Evolutionary conservation across 2,888 invertebrate species (phyloP), one percentile per base, ranked within the genome.

Genomic region (Zhuqinia jingwanae): DNA sequence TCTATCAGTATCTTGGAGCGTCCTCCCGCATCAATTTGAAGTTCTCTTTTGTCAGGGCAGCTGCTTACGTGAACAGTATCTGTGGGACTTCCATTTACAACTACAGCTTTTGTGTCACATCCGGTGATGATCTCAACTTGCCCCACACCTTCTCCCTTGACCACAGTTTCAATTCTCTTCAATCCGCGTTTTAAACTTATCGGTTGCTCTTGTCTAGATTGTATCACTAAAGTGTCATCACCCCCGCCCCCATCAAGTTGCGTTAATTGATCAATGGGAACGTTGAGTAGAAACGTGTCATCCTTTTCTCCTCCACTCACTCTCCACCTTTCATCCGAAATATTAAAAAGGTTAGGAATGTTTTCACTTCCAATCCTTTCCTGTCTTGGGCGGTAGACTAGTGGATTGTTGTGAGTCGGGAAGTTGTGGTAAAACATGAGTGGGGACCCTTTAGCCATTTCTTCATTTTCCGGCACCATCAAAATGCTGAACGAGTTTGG

Each of bases 21-120:
- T 30, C 70, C 80, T 25, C 45, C 25, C 0, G 68, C 80, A 2
- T 27, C 20, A 36, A 70, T 42, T 22, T 70, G 56, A 3, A 80
- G 45, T 2, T 36, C 68, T 13, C 68, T 79, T 10, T 6, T n/a
- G 1, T n/a, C 70, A 36, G 36, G 3, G 30, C 30, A 30, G 6
- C 11, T 25, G 27, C n/a, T 5, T 1, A 65, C 20, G 0, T 10
- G 5, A 3, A 65, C 65, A 1, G 8, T 17, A n/a, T 65, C 42
- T n/a, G n/a, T n/a, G 65, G 65, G 30, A 1, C 3, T 36, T 36
- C 22, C 47, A 0, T 17, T 17, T 15, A 8, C 5, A 1, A 47
- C 22, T 5, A 11, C 15, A 10, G 45, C 70, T 8, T 45, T 70
- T 13, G 25, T 47, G 8, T 45, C 45, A 10, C 45, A 70, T 17